Conservation (phyloP, 2,113 vertebrate genomes). For the Ammodramus savannarum region DNA sequence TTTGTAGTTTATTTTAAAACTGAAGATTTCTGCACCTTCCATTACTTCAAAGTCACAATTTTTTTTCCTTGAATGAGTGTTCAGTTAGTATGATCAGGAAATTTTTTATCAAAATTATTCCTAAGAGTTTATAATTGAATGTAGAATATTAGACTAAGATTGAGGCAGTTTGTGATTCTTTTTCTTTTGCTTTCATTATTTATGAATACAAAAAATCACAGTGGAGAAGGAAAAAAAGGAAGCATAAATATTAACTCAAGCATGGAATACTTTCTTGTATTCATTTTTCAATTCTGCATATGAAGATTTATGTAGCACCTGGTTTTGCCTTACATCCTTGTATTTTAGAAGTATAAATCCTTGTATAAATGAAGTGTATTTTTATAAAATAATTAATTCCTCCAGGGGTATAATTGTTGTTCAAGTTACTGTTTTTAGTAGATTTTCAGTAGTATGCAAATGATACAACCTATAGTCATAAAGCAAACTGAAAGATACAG, state of each 20-base stretch:
- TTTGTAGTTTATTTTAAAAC: neutral
- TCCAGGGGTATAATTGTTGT: neutral
- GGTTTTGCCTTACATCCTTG: neutral
- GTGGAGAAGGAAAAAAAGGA: neutral
- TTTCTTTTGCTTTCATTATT: neutral
- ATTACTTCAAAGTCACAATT: neutral
- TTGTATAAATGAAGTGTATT: neutral
- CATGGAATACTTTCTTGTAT: neutral
- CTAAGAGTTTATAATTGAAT: neutral
- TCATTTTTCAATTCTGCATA: neutral
- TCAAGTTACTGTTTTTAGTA: neutral
- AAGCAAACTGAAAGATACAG: neutral
- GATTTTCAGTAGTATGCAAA: neutral
- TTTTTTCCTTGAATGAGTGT: neutral
- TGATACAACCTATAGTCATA: neutral
- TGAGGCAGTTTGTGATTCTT: neutral
- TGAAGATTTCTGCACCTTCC: neutral
- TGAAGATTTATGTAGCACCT: neutral
- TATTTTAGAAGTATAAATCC: neutral
- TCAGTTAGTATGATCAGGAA: neutral
- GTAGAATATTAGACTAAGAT: neutral
- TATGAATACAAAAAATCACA: neutral
- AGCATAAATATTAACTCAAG: neutral
- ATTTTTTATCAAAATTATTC: neutral
- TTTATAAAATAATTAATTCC: neutral